Evolutionary conservation across 2,113 vertebrate genomes (phyloP), one percentile per base, ranked within the genome.

Genomic region (Corydoras maculifer): DNA sequence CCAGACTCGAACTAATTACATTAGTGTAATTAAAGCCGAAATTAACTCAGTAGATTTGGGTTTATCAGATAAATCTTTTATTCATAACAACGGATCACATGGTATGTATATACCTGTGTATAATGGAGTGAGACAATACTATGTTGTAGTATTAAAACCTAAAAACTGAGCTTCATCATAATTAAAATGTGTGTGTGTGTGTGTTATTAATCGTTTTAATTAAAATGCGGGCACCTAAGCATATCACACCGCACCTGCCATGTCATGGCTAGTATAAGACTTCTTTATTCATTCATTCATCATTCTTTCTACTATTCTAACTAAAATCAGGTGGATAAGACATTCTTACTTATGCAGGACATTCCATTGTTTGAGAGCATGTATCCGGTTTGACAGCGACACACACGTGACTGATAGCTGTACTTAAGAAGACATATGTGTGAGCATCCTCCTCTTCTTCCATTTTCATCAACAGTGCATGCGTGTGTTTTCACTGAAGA

Each of bases 271-370:
- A 43, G 4, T 43, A 43, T 43, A 43, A 43, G 35, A 43, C 35
- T 43, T 8, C 35, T 43, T 43, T 43, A 43, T 43, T 43, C 7
- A 43, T 43, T 43, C n/a, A 43, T 43, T n/a, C n/a, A 43, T 4
- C 35, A 43, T 8, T 43, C 4, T 43, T 43, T 43, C 4, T 43
- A 43, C 4, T 43, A 43, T 43, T 43, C 0, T 43, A 43, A 5
- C 7, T 43, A 2, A 5, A 43, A 43, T 43, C 35, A 43, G 35
- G 35, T 43, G 35, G 7, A 43, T 43, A 10, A 10, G 49, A 25
- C 64, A n/a, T 49, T 91, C 92, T 50, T 90, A 94, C 92, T 91
- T 92, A 91, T 94, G 88, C 92, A 94, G 71, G 91, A 91, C 82
- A 80, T 89, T 82, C 90, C 84, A 30, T 94, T 91, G 0, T 73